Evolutionary conservation across 2,113 vertebrate genomes (phyloP).

Genomic region (Chitala chitala): DNA sequence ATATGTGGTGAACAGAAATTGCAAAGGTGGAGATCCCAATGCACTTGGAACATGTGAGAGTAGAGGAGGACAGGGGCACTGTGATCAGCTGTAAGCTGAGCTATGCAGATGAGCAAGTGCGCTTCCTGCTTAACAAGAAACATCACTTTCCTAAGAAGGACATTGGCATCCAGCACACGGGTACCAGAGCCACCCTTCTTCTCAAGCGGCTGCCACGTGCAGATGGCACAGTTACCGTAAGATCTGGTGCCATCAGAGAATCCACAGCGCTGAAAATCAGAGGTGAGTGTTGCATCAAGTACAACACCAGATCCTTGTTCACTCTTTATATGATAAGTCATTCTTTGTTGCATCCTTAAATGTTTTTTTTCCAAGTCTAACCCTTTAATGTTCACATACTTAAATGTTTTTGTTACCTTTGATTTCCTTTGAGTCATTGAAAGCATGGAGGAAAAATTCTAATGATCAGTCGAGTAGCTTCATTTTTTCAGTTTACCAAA

Average conservation of each 20-base stretch:
- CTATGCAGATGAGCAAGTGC: conserved; percentile 74
- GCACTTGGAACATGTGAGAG: conserved; percentile 71
- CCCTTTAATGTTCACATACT: too few relatives aligned
- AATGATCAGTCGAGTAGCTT: too few relatives aligned
- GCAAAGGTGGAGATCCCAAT: conserved; percentile 68
- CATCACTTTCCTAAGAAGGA: conserved; percentile 71
- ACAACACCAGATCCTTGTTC: neutral
- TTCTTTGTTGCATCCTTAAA: neutral
- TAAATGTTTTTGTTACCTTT: too few relatives aligned
- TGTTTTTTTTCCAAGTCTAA: neutral
- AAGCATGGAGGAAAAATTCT: too few relatives aligned
- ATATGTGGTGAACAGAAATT: conserved; percentile 50
- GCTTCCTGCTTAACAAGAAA: conserved; percentile 80
- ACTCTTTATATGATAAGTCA: neutral
- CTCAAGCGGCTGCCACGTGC: conserved; percentile 71
- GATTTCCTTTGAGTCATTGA: too few relatives aligned
- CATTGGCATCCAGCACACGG: conserved; percentile 73
- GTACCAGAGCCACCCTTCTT: conserved; percentile 69
- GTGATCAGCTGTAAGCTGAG: conserved; percentile 77
- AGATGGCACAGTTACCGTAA: conserved; percentile 67
- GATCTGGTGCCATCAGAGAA: conserved; percentile 66
- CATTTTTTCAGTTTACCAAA: too few relatives aligned
- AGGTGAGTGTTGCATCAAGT: conserved; percentile 63
- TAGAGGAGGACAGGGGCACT: conserved; percentile 67
- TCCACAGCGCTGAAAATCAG: conserved; percentile 70